Percentiles rank a stretch among this genome's conserved stretches.
phyloP scores from a whole-genome alignment of 2,797 vertebrate genomes.

The Oceanodroma leucorhoa region DNA sequence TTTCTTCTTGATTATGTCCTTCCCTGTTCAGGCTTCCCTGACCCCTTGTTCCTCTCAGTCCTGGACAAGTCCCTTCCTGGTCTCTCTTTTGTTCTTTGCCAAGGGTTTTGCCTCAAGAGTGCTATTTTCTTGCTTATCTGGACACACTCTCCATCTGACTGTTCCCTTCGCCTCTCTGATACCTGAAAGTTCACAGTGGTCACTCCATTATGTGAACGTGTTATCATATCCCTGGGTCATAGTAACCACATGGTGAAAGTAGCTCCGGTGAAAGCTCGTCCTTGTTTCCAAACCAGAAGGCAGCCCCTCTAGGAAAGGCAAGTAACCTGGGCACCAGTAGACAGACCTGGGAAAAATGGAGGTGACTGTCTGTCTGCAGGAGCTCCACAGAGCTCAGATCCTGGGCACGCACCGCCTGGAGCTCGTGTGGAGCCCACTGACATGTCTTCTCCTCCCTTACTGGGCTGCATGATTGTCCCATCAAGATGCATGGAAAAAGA shows the following conservation, averaged over 20 bases:
- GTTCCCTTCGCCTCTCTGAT: neutral
- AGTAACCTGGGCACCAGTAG: neutral
- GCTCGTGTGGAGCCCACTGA: neutral
- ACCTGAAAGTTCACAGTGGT: rapidly evolving
- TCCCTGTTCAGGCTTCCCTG: neutral
- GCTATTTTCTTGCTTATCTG: neutral
- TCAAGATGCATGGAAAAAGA: neutral
- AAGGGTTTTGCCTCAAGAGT: neutral
- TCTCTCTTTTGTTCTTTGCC: neutral
- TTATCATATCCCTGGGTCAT: neutral
- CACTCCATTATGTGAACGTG: neutral
- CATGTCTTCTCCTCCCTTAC: rapidly evolving
- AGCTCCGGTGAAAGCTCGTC: neutral
- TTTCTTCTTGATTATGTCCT: neutral
- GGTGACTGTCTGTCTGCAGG: too few relatives aligned
- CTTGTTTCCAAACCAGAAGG: neutral
- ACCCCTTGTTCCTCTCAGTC: neutral
- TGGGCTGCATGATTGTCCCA: neutral
- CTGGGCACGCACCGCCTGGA: neutral
- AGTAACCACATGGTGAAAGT: neutral
- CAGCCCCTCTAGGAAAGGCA: neutral
- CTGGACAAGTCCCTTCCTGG: neutral
- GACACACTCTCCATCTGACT: neutral
- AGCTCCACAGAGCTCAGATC: neutral
- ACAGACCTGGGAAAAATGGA: neutral